These are phyloP conservation scores for Myripristis jacobus DNA, from an alignment of 2,797 vertebrate species.

Conservation along the genomic window DNA sequence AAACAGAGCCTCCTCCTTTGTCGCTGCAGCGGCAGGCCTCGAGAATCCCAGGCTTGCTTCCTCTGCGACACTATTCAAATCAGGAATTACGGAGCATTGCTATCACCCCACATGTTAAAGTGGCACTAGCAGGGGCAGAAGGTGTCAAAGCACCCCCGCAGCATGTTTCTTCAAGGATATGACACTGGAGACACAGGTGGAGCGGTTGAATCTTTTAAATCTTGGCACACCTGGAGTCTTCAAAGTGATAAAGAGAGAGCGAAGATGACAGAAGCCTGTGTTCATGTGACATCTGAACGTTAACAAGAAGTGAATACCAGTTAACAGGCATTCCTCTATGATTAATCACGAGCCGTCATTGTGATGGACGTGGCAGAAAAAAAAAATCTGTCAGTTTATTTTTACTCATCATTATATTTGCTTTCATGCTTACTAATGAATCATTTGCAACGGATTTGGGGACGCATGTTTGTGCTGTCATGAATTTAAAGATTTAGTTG, in stretches of 20 bases:
- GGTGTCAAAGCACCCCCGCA: not conserved
- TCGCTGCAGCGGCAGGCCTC: no score
- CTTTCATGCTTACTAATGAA: no score
- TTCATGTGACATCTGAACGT: not conserved
- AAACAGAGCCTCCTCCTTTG: no score
- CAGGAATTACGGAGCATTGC: not conserved
- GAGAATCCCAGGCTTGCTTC: no score
- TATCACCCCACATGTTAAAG: not conserved
- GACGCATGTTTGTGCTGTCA: no score
- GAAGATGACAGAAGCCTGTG: not conserved
- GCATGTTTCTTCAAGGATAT: not conserved
- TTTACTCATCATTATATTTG: no score
- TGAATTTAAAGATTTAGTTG: no score
- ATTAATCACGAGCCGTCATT: no score
- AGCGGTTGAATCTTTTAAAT: not conserved
- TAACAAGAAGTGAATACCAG: not conserved
- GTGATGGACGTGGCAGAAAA: no score
- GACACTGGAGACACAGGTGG: not conserved
- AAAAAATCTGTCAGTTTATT: no score
- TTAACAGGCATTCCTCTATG: not conserved
- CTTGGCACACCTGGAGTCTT: constrained; percentile 4
- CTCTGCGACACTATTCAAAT: no score
- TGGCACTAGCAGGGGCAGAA: not conserved
- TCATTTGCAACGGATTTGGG: no score
- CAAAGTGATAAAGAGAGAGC: not conserved